phyloP scores from a whole-genome alignment of 92 coral and sea anemone genomes.

The Zoanthus solanderi region DNA sequence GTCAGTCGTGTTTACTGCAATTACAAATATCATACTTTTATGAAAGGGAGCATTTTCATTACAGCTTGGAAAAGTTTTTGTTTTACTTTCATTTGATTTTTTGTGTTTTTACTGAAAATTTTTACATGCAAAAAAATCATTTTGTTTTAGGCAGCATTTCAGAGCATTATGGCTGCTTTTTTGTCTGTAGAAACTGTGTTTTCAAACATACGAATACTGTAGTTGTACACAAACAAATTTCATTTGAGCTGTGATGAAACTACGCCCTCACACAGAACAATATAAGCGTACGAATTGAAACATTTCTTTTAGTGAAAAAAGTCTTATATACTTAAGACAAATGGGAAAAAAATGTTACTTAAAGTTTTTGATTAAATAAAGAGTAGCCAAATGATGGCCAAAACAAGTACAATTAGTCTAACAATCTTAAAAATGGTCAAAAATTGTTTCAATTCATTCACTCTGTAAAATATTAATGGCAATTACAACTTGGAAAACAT shows the following conservation, averaged over 20 bases:
- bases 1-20: conserved; percentile 8
- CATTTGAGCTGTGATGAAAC: no score
- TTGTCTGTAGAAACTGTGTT: no score
- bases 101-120: not conserved
- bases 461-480: not conserved
- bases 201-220: no score
- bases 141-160: no score
- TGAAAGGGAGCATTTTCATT: not conserved
- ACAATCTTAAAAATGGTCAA: not conserved
- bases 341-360: not conserved
- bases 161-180: not conserved
- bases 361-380: not conserved
- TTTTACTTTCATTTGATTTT: not conserved
- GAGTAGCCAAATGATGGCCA: not conserved
- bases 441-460: conserved; percentile 33
- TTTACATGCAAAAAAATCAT: not conserved
- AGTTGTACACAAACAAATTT: no score
- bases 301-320: not conserved
- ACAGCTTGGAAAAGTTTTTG: not conserved
- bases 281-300: conserved; percentile 7
- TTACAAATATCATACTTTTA: not conserved
- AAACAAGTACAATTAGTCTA: not conserved
- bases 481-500: not conserved
- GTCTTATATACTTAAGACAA: not conserved
- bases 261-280: not conserved